Base-by-base conservation (phyloP, 2,797 vertebrate species). In the Chrosomus eos region DNA sequence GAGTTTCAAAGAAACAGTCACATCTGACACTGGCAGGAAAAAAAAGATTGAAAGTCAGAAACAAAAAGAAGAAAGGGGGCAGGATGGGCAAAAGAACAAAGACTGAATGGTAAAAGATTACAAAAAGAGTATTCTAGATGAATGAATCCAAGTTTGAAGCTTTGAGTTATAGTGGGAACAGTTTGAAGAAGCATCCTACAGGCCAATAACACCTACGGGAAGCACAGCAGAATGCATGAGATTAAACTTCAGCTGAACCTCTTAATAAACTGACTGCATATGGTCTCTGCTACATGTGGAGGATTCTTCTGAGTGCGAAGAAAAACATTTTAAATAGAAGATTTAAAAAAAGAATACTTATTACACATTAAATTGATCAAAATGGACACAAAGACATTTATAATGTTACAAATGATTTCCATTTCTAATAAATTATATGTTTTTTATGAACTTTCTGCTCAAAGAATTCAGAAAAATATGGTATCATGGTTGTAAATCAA, bases 101-200 rank as follows among this genome's bases (percentile, higher is more conserved):
- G 48, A 55, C 28, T 75, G 48, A 23, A 55, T 75, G 72, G 23
- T 76, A 60, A 55, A 76, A 58, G 23, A 58, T 23, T 58, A 38
- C 33, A 58, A 76, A 36, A 38, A 77, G 53, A 60, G 33, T 26
- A 26, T 76, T 58, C n/a, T 76, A 26, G 74, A 77, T 40, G 23
- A 36, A 60, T 26, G 23, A 19, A 77, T 77, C 23, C 23, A 77
- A 10, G 53, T 60, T 60, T 55, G 51, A 38, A 31, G 53, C 53
- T 33, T n/a, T 76, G 31, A 36, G 21, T 53, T 77, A 36, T 23
- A 11, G 53, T 40, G 14, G 23, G 74, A 40, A 26, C 33, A 40
- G 53, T 60, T 28, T 77, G 53, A 55, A 75, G 11, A 23, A 74
- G 28, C 11, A n/a, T 55, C 72, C 10, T 55, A 36, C 48, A 36